These are phyloP conservation scores for Elymnias hypermnestra DNA, from an alignment of 1,140 invertebrate genomes.

Conservation along the genomic window DNA sequence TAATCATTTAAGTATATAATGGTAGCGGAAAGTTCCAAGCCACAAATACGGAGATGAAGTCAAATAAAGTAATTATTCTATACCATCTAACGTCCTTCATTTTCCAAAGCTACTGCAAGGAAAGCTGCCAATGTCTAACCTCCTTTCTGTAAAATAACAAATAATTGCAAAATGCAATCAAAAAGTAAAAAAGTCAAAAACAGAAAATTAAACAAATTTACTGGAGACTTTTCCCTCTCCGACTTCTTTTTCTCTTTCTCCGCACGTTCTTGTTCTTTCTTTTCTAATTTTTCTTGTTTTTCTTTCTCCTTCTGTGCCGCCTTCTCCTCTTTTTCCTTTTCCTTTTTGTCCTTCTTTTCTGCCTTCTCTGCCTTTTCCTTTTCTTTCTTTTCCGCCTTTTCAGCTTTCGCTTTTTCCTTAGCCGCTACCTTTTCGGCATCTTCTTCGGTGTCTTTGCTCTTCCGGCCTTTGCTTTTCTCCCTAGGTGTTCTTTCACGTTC, in stretches of 20 bases:
- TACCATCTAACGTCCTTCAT: no score
- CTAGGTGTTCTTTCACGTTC: constrained; percentile 5
- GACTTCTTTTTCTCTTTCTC: constrained; percentile 4
- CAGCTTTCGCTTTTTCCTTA: constrained; percentile 8
- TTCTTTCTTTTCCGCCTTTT: constrained; percentile 16
- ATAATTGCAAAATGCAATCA: no score
- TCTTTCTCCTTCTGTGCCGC: constrained; percentile 7
- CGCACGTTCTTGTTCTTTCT: constrained; percentile 11
- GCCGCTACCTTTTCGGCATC: constrained; percentile 1
- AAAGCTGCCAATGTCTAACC: no score
- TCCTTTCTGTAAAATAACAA: no score
- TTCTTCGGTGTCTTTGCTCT: constrained; percentile 2
- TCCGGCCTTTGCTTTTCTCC: constrained; percentile 7
- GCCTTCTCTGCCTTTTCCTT: constrained; percentile 15
- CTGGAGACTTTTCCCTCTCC: background rate
- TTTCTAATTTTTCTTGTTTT: constrained; percentile 8
- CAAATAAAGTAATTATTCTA: no score
- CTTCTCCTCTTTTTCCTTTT: constrained; percentile 8
- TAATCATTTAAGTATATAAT: no score
- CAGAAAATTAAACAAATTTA: background rate
- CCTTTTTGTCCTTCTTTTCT: background rate
- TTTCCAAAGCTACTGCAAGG: no score
- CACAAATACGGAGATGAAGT: no score
- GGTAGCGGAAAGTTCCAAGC: no score
- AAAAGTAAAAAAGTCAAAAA: no score